Conservation (phyloP, 2,888 invertebrate genomes). For the Hirtodrosophila cameraria region DNA sequence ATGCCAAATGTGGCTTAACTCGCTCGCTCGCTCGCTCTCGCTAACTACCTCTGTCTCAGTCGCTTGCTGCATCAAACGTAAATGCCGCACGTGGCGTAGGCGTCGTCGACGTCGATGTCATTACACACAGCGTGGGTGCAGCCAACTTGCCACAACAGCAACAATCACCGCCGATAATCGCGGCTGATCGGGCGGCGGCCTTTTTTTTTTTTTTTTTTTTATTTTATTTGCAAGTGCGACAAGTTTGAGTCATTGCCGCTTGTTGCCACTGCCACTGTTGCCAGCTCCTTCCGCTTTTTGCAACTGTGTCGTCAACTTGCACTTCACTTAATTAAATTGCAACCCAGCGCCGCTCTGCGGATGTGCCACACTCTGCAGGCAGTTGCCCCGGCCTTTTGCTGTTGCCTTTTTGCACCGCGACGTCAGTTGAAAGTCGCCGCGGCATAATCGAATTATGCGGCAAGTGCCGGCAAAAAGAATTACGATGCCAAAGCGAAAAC, state of each 20-base stretch:
- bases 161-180: constrained; percentile 60
- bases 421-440: constrained; percentile 71
- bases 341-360: constrained; percentile 65
- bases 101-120: constrained; percentile 26
- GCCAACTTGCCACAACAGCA: constrained; percentile 43
- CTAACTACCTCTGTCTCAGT: background rate
- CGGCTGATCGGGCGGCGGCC: constrained; percentile 61
- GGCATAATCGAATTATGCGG: constrained; percentile 73
- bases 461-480: constrained; percentile 68
- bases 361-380: constrained; percentile 54
- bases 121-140: constrained; percentile 57
- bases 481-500: constrained; percentile 71
- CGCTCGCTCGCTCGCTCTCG: background rate
- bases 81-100: constrained; percentile 68
- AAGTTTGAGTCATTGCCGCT: constrained; percentile 40
- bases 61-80: constrained; percentile 56
- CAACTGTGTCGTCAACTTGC: constrained; percentile 49
- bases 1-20: constrained; percentile 27
- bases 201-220: constrained; percentile 46
- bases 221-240: constrained; percentile 65
- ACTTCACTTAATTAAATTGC: constrained; percentile 78
- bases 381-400: constrained; percentile 28
- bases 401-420: constrained; percentile 21
- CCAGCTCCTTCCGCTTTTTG: background rate
- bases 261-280: constrained; percentile 4